A percentile compares a stretch with the other conserved stretches of the same genome.
Conservation (phyloP, 2,888 invertebrate species). For the Leptinotarsa juncta region DNA sequence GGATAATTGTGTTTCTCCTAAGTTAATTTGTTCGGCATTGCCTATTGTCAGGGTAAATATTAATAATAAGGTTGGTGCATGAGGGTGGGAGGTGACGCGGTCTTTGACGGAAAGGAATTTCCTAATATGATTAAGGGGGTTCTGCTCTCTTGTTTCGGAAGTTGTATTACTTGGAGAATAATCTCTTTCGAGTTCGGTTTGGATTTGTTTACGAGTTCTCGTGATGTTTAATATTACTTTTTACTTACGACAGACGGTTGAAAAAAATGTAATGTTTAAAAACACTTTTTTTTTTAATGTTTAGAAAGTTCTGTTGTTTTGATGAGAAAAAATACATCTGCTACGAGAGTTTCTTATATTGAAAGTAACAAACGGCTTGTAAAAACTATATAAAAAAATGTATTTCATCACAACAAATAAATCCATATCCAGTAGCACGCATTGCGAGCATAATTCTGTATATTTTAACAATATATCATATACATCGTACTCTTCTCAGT, state of each 20-base stretch:
- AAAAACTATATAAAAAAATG: too few species aligned
- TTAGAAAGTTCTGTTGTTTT: too few species aligned
- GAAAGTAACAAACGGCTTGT: too few species aligned
- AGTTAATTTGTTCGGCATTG: conserved; percentile 54
- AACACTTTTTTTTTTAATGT: too few species aligned
- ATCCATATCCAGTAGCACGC: too few species aligned
- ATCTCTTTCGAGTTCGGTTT: conserved; percentile 12
- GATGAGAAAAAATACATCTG: too few species aligned
- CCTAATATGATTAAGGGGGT: conserved; percentile 38
- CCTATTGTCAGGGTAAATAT: conserved; percentile 48
- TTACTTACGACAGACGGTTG: background rate
- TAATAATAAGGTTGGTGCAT: conserved; percentile 26
- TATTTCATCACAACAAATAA: too few species aligned
- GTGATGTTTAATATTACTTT: background rate
- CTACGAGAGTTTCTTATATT: too few species aligned
- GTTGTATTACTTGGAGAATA: conserved; percentile 10
- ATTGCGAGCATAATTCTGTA: too few species aligned
- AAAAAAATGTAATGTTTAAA: too few species aligned
- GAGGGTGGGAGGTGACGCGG: conserved; percentile 9
- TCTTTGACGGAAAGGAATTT: conserved; percentile 42
- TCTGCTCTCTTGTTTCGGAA: conserved; percentile 14
- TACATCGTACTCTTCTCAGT: too few species aligned
- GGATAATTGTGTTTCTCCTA: conserved; percentile 56
- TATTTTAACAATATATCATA: too few species aligned
- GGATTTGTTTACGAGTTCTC: background rate